These are phyloP conservation scores for Synergus itoensis DNA, from an alignment of 2,888 invertebrate species.

Conservation along the genomic window DNA sequence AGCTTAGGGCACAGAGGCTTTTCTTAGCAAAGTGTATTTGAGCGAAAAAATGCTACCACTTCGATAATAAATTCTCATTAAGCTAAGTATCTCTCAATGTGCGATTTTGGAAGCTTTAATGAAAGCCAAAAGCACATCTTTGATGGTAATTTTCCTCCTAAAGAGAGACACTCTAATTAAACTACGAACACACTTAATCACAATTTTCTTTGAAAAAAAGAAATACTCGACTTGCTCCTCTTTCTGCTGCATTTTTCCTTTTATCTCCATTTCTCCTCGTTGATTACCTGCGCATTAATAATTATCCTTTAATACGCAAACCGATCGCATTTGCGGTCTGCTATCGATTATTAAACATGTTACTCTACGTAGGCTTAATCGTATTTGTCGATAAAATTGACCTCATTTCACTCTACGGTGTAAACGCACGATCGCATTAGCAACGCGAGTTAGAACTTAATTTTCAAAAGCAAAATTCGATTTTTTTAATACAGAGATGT, in stretches of 20 bases:
- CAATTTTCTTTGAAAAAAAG: slow-evolving; percentile 28
- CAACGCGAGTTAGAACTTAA: neutral
- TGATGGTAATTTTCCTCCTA: slow-evolving; percentile 31
- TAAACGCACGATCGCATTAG: slow-evolving; percentile 35
- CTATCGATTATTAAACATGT: slow-evolving; percentile 38
- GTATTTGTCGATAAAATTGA: slow-evolving; percentile 66
- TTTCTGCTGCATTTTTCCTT: slow-evolving; percentile 12
- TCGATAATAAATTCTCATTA: slow-evolving; percentile 27
- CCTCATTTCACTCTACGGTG: slow-evolving; percentile 53
- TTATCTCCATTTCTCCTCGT: neutral
- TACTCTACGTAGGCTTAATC: slow-evolving; percentile 58
- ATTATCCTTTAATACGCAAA: slow-evolving; percentile 33
- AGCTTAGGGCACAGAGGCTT: slow-evolving; percentile 28
- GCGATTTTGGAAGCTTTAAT: neutral
- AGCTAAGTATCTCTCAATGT: slow-evolving; percentile 26
- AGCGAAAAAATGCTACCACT: slow-evolving; percentile 15
- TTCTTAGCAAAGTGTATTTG: slow-evolving; percentile 15
- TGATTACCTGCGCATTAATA: slow-evolving; percentile 24
- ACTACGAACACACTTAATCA: slow-evolving; percentile 41
- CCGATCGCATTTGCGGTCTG: slow-evolving; percentile 26
- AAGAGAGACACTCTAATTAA: slow-evolving; percentile 32
- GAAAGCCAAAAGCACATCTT: slow-evolving; percentile 4
- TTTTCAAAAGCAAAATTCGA: neutral
- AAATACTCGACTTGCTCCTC: slow-evolving; percentile 33
- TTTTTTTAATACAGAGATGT: neutral